These are phyloP conservation scores for Drosophila ohnishii DNA, from an alignment of 1,140 invertebrate species.

Conservation along the genomic window DNA sequence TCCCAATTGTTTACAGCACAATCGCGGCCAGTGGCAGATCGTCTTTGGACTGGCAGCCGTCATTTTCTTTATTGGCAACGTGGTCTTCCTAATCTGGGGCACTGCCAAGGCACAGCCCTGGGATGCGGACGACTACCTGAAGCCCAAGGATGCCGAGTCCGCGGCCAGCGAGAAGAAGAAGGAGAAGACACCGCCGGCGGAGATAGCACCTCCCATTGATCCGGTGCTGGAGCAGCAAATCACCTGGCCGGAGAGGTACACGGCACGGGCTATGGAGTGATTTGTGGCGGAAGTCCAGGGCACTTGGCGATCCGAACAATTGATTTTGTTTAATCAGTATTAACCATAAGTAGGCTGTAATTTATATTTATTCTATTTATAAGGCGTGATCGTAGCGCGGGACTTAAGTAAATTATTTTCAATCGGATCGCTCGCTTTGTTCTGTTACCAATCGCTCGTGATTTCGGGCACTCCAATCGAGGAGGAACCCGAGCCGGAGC, in stretches of 20 bases:
- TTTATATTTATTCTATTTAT: conserved; percentile 81
- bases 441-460: conserved; percentile 42
- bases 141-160: conserved; percentile 57
- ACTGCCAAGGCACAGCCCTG: conserved; percentile 86
- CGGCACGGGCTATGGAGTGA: conserved; percentile 51
- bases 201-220: conserved; percentile 57
- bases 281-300: conserved; percentile 38
- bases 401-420: conserved; percentile 73
- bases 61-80: conserved; percentile 88
- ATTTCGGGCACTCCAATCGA: conserved; percentile 42
- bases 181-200: not conserved
- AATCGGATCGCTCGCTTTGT: conserved; percentile 41
- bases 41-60: conserved; percentile 89
- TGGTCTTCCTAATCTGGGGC: conserved; percentile 88
- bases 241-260: conserved; percentile 66
- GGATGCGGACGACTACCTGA: conserved; percentile 84
- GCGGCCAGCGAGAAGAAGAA: not conserved
- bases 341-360: conserved; percentile 74
- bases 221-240: conserved; percentile 66
- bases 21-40: conserved; percentile 87
- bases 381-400: conserved; percentile 57
- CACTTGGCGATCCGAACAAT: conserved; percentile 23
- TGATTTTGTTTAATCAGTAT: conserved; percentile 74
- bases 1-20: conserved; percentile 79
- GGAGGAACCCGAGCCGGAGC: conserved; percentile 15